Evolutionary conservation across 2,888 invertebrate species (phyloP), one percentile per base, ranked within the genome.

Genomic region (Cantharis flavilabris): DNA sequence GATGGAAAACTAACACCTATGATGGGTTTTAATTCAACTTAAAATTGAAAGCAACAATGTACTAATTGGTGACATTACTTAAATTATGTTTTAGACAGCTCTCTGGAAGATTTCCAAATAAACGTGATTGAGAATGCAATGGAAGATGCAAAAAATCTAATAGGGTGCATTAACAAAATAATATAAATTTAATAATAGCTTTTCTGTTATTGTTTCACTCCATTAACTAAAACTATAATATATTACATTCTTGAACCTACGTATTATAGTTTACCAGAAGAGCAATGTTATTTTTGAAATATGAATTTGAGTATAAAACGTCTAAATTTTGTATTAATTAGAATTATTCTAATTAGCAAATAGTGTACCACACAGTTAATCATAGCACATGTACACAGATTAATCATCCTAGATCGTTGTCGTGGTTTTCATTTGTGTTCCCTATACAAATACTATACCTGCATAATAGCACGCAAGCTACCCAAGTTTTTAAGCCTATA

Each of bases 81-180:
- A 71, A 76, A 74, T 77, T 64, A 71, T 28, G 65, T 74, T 71
- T 30, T 20, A 13, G 62, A 63, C 64, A 49, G 16, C 14, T 30
- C 63, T 18, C 63, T 69, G 30, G 30, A 75, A 69, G 20, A 72
- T 62, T 72, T 75, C 77, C 75, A 75, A 72, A 69, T 33, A 62
- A 77, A 77, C 69, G 9, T 13, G 20, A n/a, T 23, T 67, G 65
- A n/a, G 11, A 67, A 67, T 23, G n/a, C 20, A 9, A 20, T 23
- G 23, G 23, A 23, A 23, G 65, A 23, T 67, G 13, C 65, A 67
- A 26, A 23, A 67, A 64, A 64, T 1, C 13, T 4, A 65, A 65
- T 65, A 23, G 18, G 20, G 20, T 10, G 9, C 16, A 69, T 69
- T 69, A 73, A 73, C 62, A 73, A 73, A 23, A 23, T 23, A 23